These are phyloP conservation scores for Nemotelus pantherinus DNA, from an alignment of 2,888 invertebrate genomes.

Conservation along the genomic window DNA sequence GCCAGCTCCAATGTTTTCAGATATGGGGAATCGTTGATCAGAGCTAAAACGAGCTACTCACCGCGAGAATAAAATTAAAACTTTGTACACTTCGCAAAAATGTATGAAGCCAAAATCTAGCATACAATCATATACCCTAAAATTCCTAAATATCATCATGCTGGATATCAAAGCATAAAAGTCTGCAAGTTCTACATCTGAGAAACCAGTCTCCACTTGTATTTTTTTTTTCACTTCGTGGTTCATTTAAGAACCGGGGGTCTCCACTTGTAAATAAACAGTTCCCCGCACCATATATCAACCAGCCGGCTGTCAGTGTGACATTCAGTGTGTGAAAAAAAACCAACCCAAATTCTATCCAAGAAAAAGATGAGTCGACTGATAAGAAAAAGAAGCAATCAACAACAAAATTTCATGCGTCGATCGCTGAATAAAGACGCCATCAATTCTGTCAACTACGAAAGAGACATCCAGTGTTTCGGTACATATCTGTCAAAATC, in stretches of 20 bases:
- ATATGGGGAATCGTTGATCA: too few species aligned
- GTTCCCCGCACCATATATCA: not conserved
- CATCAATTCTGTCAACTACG: slow-evolving; percentile 30
- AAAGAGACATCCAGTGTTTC: slow-evolving; percentile 31
- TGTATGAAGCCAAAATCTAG: too few species aligned
- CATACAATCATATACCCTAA: too few species aligned
- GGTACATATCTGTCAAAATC: not conserved
- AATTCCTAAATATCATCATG: too few species aligned
- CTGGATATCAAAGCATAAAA: too few species aligned
- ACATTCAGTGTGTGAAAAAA: not conserved
- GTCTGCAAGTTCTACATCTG: too few species aligned
- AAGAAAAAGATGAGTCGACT: slow-evolving; percentile 30
- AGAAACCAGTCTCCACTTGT: not conserved
- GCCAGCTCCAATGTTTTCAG: too few species aligned
- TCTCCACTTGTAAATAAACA: not conserved
- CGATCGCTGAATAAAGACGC: not conserved
- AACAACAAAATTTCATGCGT: slow-evolving; percentile 25
- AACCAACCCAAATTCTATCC: not conserved
- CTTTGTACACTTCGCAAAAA: too few species aligned
- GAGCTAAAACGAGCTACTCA: too few species aligned
- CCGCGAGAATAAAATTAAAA: too few species aligned
- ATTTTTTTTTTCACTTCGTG: too few species aligned
- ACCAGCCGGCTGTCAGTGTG: slow-evolving; percentile 11
- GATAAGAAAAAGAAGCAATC: slow-evolving; percentile 41
- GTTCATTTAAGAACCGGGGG: too few species aligned